Percentiles rank a stretch among this genome's conserved stretches.
Conservation (phyloP, 1,140 invertebrate species). For the Drosophila ambigua region DNA sequence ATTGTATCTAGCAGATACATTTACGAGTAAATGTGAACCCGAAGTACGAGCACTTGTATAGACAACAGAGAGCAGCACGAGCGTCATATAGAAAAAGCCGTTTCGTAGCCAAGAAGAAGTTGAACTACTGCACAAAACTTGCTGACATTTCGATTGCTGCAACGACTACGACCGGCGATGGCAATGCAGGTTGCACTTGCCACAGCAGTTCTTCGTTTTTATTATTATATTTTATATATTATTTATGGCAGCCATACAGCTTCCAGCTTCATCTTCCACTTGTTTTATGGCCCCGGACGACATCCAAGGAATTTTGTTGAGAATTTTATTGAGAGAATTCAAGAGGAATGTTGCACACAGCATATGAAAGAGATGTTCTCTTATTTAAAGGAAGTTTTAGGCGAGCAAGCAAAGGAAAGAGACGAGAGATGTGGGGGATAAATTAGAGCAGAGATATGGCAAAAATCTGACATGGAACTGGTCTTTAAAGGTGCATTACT, state of each 20-base stretch:
- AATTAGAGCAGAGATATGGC: too few species aligned
- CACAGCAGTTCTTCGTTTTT: constrained; percentile 15
- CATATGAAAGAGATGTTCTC: constrained; percentile 17
- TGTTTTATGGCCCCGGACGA: constrained; percentile 31
- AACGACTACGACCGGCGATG: constrained; percentile 33
- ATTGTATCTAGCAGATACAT: constrained; percentile 29
- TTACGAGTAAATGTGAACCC: constrained; percentile 17
- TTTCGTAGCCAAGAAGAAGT: constrained; percentile 15
- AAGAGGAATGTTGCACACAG: too few species aligned
- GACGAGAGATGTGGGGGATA: too few species aligned
- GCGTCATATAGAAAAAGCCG: constrained; percentile 45
- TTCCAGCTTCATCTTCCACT: constrained; percentile 12
- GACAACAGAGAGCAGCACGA: constrained; percentile 21
- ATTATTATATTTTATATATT: constrained; percentile 30
- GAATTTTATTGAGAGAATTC: constrained; percentile 11
- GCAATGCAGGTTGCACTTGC: constrained; percentile 26
- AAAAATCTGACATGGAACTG: too few species aligned
- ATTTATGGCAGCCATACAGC: constrained; percentile 33
- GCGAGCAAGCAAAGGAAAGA: background rate
- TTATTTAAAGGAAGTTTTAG: background rate
- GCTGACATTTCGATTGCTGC: constrained; percentile 71
- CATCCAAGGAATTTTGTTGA: constrained; percentile 16
- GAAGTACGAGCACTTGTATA: constrained; percentile 1
- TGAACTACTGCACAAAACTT: constrained; percentile 59
- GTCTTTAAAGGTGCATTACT: too few species aligned